Conservation (phyloP, 2,797 vertebrate genomes). For the Morelia viridis region DNA sequence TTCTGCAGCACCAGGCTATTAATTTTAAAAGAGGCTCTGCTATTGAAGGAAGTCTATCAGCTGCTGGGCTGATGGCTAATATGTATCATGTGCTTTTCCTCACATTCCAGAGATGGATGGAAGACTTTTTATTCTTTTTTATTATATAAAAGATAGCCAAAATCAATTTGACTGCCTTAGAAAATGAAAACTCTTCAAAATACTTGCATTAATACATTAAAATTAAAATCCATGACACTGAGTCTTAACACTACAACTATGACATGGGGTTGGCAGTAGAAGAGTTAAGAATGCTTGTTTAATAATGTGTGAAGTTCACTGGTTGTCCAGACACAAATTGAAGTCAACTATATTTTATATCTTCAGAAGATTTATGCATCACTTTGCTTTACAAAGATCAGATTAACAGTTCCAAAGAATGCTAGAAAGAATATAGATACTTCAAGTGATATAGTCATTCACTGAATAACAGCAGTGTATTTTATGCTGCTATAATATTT, state of each 20-base stretch:
- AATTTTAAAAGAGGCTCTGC: conserved; percentile 61
- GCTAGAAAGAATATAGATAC: background rate
- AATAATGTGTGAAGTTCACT: conserved; percentile 1
- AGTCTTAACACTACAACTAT: background rate
- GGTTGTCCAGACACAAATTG: background rate
- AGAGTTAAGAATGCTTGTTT: background rate
- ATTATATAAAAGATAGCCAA: conserved; percentile 16
- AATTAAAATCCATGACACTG: background rate
- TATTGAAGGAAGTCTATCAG: conserved; percentile 51
- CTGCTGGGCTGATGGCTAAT: conserved; percentile 35
- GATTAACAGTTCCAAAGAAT: conserved; percentile 26
- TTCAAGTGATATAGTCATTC: conserved; percentile 29
- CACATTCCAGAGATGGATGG: background rate
- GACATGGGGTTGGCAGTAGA: background rate
- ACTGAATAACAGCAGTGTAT: background rate
- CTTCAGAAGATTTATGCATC: conserved; percentile 19
- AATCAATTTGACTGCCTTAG: conserved; percentile 39
- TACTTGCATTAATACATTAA: background rate
- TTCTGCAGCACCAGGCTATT: conserved; percentile 56
- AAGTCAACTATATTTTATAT: background rate
- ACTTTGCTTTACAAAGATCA: conserved; percentile 29
- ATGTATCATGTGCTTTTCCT: conserved; percentile 21
- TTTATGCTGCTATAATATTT: conserved; percentile 9
- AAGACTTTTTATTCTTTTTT: conserved; percentile 41
- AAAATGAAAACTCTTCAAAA: conserved; percentile 29